phyloP scores from a whole-genome alignment of 2,888 invertebrate genomes.

The Nemapogon koenigi region DNA sequence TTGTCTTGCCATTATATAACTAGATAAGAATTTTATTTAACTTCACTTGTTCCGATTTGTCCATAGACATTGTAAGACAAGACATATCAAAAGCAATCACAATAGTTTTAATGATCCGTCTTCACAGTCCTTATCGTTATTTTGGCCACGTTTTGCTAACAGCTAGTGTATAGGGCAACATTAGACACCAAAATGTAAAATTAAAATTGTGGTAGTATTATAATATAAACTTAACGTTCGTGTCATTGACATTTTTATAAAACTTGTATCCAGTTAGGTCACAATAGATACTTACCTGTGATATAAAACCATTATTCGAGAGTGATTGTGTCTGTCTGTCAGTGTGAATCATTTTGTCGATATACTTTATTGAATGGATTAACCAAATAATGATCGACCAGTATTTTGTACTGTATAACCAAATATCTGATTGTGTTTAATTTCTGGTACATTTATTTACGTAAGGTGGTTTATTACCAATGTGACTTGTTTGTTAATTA shows the following conservation, averaged over 20 bases:
- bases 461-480: constrained; percentile 24
- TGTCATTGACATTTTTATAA: background rate
- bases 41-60: background rate
- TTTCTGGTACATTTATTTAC: background rate
- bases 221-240: background rate
- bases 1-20: constrained; percentile 39
- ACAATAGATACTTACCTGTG: constrained; percentile 60
- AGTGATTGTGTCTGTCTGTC: constrained; percentile 45
- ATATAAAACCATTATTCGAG: constrained; percentile 51
- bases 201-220: background rate
- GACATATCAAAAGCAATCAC: constrained; percentile 54
- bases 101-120: background rate
- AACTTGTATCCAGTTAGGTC: constrained; percentile 27
- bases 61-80: constrained; percentile 26
- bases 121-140: background rate
- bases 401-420: constrained; percentile 7
- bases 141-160: too few species aligned
- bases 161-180: background rate
- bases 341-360: constrained; percentile 24
- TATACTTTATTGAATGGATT: background rate
- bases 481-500: constrained; percentile 29
- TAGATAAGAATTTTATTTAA: background rate
- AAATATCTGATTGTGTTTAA: background rate
- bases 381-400: constrained; percentile 7
- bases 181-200: constrained; percentile 6